phyloP scores from a whole-genome alignment of 2,888 invertebrate genomes.

The Cybosia mesomella region DNA sequence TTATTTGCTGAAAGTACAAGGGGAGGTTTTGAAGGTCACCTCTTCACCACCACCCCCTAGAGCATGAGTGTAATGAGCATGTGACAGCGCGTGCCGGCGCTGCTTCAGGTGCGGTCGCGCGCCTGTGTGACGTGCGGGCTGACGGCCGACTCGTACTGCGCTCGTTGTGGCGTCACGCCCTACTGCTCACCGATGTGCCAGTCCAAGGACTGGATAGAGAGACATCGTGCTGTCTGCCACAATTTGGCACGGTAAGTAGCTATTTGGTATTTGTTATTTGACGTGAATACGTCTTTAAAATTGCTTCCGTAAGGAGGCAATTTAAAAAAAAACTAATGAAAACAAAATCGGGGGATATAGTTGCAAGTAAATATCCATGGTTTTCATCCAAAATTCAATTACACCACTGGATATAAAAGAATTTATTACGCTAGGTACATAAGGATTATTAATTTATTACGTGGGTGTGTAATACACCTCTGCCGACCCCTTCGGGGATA shows the following conservation, averaged over 20 bases:
- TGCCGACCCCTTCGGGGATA: too few species aligned
- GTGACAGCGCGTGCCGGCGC: constrained; percentile 48
- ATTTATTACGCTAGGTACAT: too few species aligned
- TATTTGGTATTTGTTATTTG: too few species aligned
- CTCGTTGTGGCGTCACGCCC: constrained; percentile 71
- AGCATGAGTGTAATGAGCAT: constrained; percentile 17
- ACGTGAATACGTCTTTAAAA: too few species aligned
- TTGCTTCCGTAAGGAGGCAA: too few species aligned
- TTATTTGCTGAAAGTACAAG: neutral
- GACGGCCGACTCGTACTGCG: constrained; percentile 65
- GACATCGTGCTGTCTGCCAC: constrained; percentile 72
- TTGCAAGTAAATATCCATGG: too few species aligned
- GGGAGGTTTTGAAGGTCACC: neutral
- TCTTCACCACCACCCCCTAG: neutral
- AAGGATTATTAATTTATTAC: too few species aligned
- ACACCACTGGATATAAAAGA: too few species aligned
- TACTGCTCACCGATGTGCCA: constrained; percentile 75
- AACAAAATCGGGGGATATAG: too few species aligned
- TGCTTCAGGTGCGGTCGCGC: constrained; percentile 60
- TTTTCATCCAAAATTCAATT: too few species aligned
- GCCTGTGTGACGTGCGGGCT: constrained; percentile 69
- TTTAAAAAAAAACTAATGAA: too few species aligned
- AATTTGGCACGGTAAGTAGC: constrained; percentile 70
- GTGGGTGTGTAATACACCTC: too few species aligned
- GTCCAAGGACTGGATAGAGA: constrained; percentile 66